Base-by-base conservation (phyloP, 2,888 invertebrate species). In the Yponomeuta malinellus region DNA sequence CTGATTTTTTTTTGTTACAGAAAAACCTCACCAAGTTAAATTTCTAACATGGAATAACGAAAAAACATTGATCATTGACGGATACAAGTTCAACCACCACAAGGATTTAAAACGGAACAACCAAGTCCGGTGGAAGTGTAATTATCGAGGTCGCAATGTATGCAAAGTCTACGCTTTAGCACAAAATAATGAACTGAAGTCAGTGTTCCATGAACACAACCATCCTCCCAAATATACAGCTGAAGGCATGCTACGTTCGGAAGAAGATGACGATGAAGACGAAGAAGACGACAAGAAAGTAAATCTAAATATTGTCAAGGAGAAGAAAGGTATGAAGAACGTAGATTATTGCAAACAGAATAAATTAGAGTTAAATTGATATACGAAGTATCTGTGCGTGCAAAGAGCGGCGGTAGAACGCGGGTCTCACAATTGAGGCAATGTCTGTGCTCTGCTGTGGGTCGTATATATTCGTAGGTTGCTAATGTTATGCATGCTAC, bases 191-290 rank as follows among this genome's bases (percentile, higher is more conserved):
- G 10, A 2, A 10, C 6, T 52, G 2, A 2, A 52, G 52, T 52
- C 52, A 52, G 52, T 52, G 52, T 12, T 12, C 6, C 52, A 52
- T 12, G 52, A 59, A 2, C 52, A 59, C 52, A 59, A 59, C 12
- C 52, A 59, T 59, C 52, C 52, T 15, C 52, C 52, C 3, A 59
- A 33, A 65, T 65, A 31, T 29, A 10, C 65, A 23, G 83, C 29
- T 74, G 75, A 2, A 70, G 71, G 0, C 75, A 63, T 1, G 78
- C 77, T 0, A 9, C 23, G 0, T 23, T 23, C 23, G 23, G 23
- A 23, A 23, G 23, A 68, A 0, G 10, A 6, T 52, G 52, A 37
- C 4, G 5, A 8, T 5, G 8, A 8, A 43, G 43, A 43, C 1
- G 43, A 43, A 43, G 43, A 8, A 43, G 43, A 43, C 43, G 1